Percentiles rank a stretch among this genome's conserved stretches.
These are phyloP conservation scores for Ametastegia equiseti DNA, from an alignment of 2,888 invertebrate species.

Conservation along the genomic window DNA sequence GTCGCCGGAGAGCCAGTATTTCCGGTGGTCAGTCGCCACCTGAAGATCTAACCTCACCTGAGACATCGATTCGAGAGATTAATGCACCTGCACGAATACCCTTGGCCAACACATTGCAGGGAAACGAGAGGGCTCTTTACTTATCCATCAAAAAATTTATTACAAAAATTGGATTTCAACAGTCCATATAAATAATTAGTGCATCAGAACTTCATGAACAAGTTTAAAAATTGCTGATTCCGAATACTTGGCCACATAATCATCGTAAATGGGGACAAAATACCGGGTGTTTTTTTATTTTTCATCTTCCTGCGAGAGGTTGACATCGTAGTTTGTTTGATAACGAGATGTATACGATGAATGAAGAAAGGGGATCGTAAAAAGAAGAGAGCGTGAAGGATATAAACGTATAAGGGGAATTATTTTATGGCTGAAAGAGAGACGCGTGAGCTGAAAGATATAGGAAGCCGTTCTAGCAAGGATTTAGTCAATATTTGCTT, in stretches of 20 bases:
- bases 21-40: conserved; percentile 31
- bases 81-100: conserved; percentile 25
- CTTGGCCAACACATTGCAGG: not conserved
- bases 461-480: not conserved
- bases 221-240: too few species aligned
- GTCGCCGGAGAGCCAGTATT: conserved; percentile 5
- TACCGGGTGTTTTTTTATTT: too few species aligned
- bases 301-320: too few species aligned
- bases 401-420: not conserved
- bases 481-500: conserved; percentile 17
- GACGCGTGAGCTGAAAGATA: not conserved
- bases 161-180: too few species aligned
- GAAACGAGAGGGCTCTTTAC: not conserved
- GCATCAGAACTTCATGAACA: too few species aligned
- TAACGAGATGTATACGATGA: too few species aligned
- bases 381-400: too few species aligned
- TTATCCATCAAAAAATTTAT: not conserved
- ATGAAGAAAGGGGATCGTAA: too few species aligned
- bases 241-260: too few species aligned
- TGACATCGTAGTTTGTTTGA: too few species aligned
- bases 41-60: conserved; percentile 27
- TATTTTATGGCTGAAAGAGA: not conserved
- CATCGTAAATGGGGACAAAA: too few species aligned
- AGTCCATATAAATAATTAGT: too few species aligned
- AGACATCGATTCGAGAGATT: not conserved